Conservation (phyloP, 2,797 vertebrate genomes). For the Clangula hyemalis region DNA sequence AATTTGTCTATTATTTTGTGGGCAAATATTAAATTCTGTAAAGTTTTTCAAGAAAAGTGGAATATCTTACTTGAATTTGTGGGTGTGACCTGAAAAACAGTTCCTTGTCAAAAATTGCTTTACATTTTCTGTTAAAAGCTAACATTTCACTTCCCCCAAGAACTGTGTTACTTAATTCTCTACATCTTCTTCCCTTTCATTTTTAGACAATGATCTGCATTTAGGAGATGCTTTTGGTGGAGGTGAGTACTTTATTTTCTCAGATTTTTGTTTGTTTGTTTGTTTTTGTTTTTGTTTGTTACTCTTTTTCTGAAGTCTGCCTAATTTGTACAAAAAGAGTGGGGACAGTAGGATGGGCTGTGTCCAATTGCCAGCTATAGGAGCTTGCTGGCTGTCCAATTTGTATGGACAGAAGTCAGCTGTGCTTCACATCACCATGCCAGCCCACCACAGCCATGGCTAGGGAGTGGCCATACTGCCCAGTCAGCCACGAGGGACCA, state of each 20-base stretch:
- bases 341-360: neutral
- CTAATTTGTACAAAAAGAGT: neutral
- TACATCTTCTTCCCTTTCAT: neutral
- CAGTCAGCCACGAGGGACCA: neutral
- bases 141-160: neutral
- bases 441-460: neutral
- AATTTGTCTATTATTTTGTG: neutral
- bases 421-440: fast-evolving
- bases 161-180: neutral
- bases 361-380: neutral
- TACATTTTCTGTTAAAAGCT: neutral
- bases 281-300: neutral
- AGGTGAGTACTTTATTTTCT: conserved; percentile 35
- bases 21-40: neutral
- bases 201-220: conserved; percentile 60
- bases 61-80: neutral
- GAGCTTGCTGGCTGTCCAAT: neutral
- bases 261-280: neutral
- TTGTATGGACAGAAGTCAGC: no score
- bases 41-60: neutral
- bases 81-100: neutral
- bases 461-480: neutral
- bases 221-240: conserved; percentile 61
- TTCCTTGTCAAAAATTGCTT: neutral
- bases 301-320: neutral